Evolutionary conservation across 2,113 vertebrate species (phyloP).

Genomic region (Talpa occidentalis): DNA sequence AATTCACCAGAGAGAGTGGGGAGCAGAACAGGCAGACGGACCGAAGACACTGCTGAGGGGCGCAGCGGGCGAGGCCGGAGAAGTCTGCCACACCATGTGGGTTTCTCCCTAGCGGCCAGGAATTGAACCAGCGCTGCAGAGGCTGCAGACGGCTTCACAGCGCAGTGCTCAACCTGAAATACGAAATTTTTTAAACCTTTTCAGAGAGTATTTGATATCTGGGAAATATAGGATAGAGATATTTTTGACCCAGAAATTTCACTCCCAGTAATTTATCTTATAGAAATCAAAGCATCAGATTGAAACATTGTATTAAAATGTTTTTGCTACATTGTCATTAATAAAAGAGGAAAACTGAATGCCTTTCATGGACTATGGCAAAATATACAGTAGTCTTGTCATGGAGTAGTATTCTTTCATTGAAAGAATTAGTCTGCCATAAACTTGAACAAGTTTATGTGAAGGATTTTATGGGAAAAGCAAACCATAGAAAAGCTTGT

Average conservation of each 20-base stretch:
- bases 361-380: neutral
- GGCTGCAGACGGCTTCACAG: no score
- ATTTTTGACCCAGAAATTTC: neutral
- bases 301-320: neutral
- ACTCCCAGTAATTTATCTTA: neutral
- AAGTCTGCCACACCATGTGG: no score
- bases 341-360: neutral
- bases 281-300: neutral
- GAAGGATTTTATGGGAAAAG: neutral
- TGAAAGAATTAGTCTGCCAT: neutral
- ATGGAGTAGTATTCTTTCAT: neutral
- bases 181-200: neutral
- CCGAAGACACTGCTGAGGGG: no score
- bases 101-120: no score
- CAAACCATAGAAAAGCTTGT: neutral
- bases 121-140: no score
- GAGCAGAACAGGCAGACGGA: no score
- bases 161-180: neutral
- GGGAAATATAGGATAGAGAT: neutral
- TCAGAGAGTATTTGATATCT: neutral
- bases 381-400: neutral
- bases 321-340: neutral
- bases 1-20: no score
- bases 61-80: no score
- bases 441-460: neutral